Base-by-base conservation (phyloP, 2,888 invertebrate species). In the Parasteatoda lunata region DNA sequence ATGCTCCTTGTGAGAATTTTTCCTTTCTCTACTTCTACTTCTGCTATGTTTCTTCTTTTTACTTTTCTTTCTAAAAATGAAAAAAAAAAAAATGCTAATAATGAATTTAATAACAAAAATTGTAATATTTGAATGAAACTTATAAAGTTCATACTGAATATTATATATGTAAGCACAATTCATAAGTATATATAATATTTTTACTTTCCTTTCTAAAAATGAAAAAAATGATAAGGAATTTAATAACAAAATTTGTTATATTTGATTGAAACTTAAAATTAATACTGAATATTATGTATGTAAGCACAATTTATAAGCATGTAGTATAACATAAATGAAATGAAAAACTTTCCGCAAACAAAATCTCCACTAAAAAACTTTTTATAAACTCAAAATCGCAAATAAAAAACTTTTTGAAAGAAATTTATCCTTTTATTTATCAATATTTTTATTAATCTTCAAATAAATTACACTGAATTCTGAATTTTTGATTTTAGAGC, bases 21-120 rank as follows among this genome's bases (percentile, higher is more conserved):
- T 90, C 3, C 90, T 87, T 76, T 90, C 90, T 73, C 89, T 89
- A 30, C 90, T 89, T 52, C 89, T 89, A 30, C 90, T 89, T 59
- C 89, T 71, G 65, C 89, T 89, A 6, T 89, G 89, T 48, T 80
- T 86, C 49, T 86, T 86, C 65, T 86, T 86, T 65, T 86, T 86
- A 48, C 52, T 76, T 49, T 84, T 89, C 80, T 88, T 87, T 77
- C 89, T 88, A 68, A 91, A 89, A 81, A 47, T 54, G 30, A 68
- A 77, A 49, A 71, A 70, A 65, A 47, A 66, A 71, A 65, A 8
- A 59, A 59, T 7, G n/a, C 7, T 59, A 59, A 59, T 59, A 7
- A 6, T 59, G 4, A n/a, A 59, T 59, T 59, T 59, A 49, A 49
- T 51, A 71, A 48, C 13, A 49, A 15, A 49, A 49, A 49, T 5